phyloP scores from a whole-genome alignment of 2,888 invertebrate species.

The Scotopteryx bipunctaria region DNA sequence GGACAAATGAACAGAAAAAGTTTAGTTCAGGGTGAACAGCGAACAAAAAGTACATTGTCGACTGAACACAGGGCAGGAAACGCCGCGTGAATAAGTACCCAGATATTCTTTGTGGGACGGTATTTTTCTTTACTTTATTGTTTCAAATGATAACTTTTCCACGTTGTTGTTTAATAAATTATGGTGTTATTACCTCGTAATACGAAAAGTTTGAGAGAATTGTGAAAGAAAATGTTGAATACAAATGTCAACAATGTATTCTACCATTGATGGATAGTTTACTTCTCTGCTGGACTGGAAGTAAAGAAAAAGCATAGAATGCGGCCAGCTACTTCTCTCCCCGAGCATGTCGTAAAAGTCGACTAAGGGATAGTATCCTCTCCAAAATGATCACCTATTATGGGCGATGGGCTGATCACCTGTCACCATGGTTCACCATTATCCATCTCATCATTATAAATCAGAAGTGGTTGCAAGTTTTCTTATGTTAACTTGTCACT shows the following conservation, averaged over 20 bases:
- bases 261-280: conserved; percentile 3
- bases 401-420: no score
- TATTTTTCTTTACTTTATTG: conserved; percentile 49
- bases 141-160: conserved; percentile 37
- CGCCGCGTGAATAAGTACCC: conserved; percentile 72
- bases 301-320: no score
- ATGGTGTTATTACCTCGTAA: conserved; percentile 25
- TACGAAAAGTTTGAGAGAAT: conserved; percentile 26
- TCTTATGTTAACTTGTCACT: no score
- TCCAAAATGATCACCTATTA: no score
- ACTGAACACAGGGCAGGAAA: conserved; percentile 72
- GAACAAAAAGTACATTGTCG: conserved; percentile 62
- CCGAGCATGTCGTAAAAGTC: no score
- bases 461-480: no score
- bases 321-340: no score
- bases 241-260: conserved; percentile 10
- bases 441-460: no score
- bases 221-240: conserved; percentile 15
- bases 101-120: conserved; percentile 56
- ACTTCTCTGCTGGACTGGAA: no score
- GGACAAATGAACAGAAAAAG: conserved; percentile 79
- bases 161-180: conserved; percentile 34
- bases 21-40: conserved; percentile 51
- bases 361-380: no score
- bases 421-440: no score